Evolutionary conservation across 2,888 invertebrate species (phyloP).

Genomic region (Pocota personata): DNA sequence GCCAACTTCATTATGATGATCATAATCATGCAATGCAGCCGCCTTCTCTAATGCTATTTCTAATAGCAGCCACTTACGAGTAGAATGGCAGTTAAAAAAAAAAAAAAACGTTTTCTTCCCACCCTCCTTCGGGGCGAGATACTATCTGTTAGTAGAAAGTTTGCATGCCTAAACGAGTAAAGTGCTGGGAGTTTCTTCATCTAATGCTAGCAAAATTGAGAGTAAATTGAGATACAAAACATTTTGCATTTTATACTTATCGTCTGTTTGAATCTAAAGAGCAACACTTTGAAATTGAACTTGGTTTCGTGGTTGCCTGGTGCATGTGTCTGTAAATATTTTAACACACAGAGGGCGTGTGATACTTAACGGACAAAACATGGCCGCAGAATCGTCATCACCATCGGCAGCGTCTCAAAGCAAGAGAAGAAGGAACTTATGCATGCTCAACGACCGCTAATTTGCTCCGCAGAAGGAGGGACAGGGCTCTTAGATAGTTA

Average conservation of each 20-base stretch:
- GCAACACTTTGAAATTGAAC: conserved; percentile 59
- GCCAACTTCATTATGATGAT: conserved; percentile 55
- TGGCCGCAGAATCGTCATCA: conserved; percentile 1
- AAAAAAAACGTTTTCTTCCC: conserved; percentile 10
- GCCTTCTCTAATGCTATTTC: conserved; percentile 51
- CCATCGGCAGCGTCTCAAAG: conserved; percentile 21
- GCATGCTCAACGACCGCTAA: conserved; percentile 40
- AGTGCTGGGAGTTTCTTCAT: conserved; percentile 66
- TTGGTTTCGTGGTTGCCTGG: neutral
- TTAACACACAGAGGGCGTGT: conserved; percentile 34
- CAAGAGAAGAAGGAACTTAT: conserved; percentile 10
- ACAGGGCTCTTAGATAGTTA: conserved; percentile 27
- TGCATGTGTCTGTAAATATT: neutral
- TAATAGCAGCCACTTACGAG: conserved; percentile 59
- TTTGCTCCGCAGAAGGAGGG: conserved; percentile 29
- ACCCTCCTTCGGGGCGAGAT: conserved; percentile 50
- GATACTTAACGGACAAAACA: conserved; percentile 35
- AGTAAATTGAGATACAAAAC: conserved; percentile 71
- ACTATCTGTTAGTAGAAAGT: conserved; percentile 36
- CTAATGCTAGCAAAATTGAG: conserved; percentile 68
- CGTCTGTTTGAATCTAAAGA: conserved; percentile 57
- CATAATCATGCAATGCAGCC: conserved; percentile 58
- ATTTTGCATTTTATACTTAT: conserved; percentile 67
- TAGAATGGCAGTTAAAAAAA: conserved; percentile 41
- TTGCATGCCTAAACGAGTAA: conserved; percentile 55